Evolutionary conservation across 2,888 invertebrate species (phyloP).

Genomic region (Eubasilissa splendida): DNA sequence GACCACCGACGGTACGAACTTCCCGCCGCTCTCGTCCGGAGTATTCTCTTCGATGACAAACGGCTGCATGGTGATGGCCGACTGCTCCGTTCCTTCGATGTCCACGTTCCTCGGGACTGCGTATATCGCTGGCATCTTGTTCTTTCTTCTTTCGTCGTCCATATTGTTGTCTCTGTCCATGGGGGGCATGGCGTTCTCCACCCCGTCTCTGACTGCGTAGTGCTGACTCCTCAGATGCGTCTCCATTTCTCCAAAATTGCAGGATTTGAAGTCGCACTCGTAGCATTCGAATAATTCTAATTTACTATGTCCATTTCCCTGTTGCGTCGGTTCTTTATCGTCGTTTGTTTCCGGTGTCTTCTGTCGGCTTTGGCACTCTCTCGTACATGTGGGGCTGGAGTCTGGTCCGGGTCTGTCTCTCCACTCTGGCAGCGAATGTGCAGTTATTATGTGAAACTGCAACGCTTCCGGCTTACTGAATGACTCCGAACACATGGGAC

Average conservation of each 20-base stretch:
- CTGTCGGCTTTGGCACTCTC: slow-evolving; percentile 59
- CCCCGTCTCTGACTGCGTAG: slow-evolving; percentile 68
- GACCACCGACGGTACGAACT: slow-evolving; percentile 92
- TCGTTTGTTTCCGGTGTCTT: slow-evolving; percentile 64
- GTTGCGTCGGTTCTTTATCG: slow-evolving; percentile 61
- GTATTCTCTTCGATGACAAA: slow-evolving; percentile 85
- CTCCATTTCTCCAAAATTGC: slow-evolving; percentile 69
- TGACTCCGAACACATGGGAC: slow-evolving; percentile 75
- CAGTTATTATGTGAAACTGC: slow-evolving; percentile 74
- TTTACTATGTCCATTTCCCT: slow-evolving; percentile 60
- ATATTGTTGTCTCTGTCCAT: slow-evolving; percentile 50
- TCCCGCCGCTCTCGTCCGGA: slow-evolving; percentile 70
- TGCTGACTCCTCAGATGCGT: slow-evolving; percentile 70
- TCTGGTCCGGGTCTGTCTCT: slow-evolving; percentile 53
- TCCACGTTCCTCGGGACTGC: slow-evolving; percentile 73
- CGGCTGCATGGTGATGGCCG: slow-evolving; percentile 91
- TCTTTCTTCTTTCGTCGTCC: slow-evolving; percentile 52
- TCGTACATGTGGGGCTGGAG: slow-evolving; percentile 53
- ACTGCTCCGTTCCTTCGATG: slow-evolving; percentile 59
- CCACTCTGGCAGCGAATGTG: slow-evolving; percentile 68
- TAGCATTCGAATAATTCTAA: slow-evolving; percentile 69
- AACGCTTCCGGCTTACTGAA: slow-evolving; percentile 74
- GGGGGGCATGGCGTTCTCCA: slow-evolving; percentile 59
- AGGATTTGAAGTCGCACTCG: slow-evolving; percentile 70
- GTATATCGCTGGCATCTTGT: slow-evolving; percentile 74